Conservation (phyloP, 2,888 invertebrate species). For the Drosophila mulleri region DNA sequence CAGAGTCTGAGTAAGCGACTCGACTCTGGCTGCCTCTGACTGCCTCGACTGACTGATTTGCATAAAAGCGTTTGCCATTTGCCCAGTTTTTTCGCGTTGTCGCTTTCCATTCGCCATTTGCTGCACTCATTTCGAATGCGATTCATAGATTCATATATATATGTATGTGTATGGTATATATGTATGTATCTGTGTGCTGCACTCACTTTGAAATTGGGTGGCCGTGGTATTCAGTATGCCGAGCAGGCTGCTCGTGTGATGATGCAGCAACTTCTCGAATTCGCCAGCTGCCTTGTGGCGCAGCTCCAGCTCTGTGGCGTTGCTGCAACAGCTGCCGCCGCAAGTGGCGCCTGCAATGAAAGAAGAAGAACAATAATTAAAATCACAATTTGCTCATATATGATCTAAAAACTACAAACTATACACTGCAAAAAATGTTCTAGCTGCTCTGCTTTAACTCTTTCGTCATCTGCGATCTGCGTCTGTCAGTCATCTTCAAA, state of each 20-base stretch:
- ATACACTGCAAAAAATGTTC: background rate
- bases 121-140: constrained; percentile 23
- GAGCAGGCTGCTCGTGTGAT: constrained; percentile 90
- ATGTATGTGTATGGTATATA: background rate
- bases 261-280: constrained; percentile 89
- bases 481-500: constrained; percentile 60
- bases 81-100: constrained; percentile 9
- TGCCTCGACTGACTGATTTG: constrained; percentile 52
- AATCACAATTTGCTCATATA: background rate
- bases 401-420: background rate
- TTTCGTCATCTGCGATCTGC: constrained; percentile 3
- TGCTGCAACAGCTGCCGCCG: constrained; percentile 84
- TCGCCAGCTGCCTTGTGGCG: constrained; percentile 84
- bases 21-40: constrained; percentile 5
- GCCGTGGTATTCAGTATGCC: constrained; percentile 91
- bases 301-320: constrained; percentile 83
- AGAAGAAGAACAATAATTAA: background rate
- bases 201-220: constrained; percentile 90
- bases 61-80: constrained; percentile 63
- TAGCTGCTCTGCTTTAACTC: background rate
- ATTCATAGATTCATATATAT: constrained; percentile 26
- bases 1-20: constrained; percentile 12
- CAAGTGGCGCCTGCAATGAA: constrained; percentile 82
- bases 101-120: constrained; percentile 22
- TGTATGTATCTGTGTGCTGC: background rate